Base-by-base conservation (phyloP, 2,113 vertebrate species). In the Xiphorhynchus elegans region DNA sequence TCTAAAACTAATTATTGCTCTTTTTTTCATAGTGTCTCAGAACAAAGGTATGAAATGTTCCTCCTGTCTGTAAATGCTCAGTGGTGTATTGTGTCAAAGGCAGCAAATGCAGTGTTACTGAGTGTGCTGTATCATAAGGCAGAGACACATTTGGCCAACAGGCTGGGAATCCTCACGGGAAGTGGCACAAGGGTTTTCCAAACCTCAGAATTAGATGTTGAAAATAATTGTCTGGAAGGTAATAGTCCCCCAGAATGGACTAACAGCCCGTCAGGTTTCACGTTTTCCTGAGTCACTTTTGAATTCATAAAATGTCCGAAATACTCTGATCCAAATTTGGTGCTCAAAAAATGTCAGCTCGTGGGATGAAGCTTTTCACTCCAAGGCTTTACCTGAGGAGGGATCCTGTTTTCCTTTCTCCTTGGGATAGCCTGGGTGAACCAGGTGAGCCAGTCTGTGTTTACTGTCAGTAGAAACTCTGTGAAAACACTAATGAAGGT, bases 211-310 rank as follows among this genome's bases (percentile, higher is more conserved):
- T 85, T 91, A 82, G 49, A 85, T 58, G 46, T 53, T 89, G 84
- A 88, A 83, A 94, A 83, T 77, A 81, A 70, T 94, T 93, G 72
- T 77, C 72, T 85, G 83, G 90, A 94, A 93, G 72, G 82, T 89
- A 95, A 89, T 89, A 95, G 66, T 91, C 63, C 68, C 87, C 68
- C 40, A 53, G 77, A 93, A 91, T 49, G 50, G 72, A 85, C 90
- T 77, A 80, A 85, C 5, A 66, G 59, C 63, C 82, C 60, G 67
- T 70, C 39, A 70, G 60, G 87, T 93, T 94, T 96, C 87, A 59
- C 8, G 0, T 96, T 95, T 88, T 93, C 37, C 55, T 15, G 77
- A 88, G 67, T 55, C 33, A n/a, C 33, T 90, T 96, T 52, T 63
- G 59, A 93, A 93, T 88, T 86, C 35, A 20, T 42, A 66, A 93